These are phyloP conservation scores for Xiphophorus birchmanni DNA, from an alignment of 2,797 vertebrate genomes.

Conservation along the genomic window DNA sequence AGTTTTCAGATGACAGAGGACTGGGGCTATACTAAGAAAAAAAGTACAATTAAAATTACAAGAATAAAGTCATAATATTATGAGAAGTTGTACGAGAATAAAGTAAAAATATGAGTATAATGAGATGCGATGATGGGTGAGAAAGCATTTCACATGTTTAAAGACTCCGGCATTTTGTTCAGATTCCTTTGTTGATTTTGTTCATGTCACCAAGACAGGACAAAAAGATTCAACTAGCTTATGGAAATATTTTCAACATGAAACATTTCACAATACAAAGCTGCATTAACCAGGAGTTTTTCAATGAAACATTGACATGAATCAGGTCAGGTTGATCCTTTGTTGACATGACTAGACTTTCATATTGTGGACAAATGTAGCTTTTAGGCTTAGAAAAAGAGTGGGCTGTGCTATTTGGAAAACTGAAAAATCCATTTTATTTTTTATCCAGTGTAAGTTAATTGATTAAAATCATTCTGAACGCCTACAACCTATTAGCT, in stretches of 20 bases:
- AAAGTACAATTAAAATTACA: too few relatives aligned
- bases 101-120: too few relatives aligned
- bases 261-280: neutral
- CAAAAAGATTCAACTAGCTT: neutral
- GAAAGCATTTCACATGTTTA: neutral
- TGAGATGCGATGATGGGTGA: neutral
- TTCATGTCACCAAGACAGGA: neutral
- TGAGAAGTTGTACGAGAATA: too few relatives aligned
- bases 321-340: neutral
- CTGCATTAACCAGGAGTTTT: neutral
- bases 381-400: neutral
- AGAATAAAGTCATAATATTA: too few relatives aligned
- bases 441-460: neutral
- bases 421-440: too few relatives aligned
- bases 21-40: too few relatives aligned
- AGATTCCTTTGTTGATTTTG: neutral
- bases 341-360: neutral
- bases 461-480: constrained; percentile 5
- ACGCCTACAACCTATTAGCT: neutral
- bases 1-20: too few relatives aligned
- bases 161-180: neutral
- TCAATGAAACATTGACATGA: neutral
- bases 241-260: neutral
- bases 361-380: neutral
- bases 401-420: neutral